Evolutionary conservation across 2,888 invertebrate genomes (phyloP).

Genomic region (Maniola hyperantus): DNA sequence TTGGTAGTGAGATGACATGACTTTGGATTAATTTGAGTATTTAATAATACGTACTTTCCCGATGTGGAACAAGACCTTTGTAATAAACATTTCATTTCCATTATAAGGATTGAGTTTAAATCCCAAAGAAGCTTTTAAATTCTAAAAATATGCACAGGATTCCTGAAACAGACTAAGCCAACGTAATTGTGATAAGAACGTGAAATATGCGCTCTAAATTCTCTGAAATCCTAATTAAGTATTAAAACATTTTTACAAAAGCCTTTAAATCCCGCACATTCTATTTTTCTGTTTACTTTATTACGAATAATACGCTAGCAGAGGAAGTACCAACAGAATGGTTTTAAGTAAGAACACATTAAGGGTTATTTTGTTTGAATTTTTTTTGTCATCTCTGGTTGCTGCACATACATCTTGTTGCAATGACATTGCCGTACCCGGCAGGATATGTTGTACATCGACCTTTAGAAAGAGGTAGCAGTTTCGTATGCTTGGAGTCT

Average conservation of each 20-base stretch:
- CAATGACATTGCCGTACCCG: too few relatives aligned
- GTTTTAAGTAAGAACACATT: slow-evolving; percentile 2
- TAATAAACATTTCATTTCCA: neutral
- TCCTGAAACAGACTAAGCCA: slow-evolving; percentile 36
- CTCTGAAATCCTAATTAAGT: slow-evolving; percentile 42
- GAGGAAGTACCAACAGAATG: slow-evolving; percentile 3
- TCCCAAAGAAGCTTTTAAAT: slow-evolving; percentile 1
- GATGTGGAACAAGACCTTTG: neutral
- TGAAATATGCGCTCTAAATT: slow-evolving; percentile 40
- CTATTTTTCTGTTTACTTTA: slow-evolving; percentile 18
- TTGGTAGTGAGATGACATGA: too few relatives aligned
- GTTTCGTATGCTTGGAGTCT: too few relatives aligned
- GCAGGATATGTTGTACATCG: too few relatives aligned
- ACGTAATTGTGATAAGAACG: slow-evolving; percentile 40
- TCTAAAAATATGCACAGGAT: slow-evolving; percentile 12
- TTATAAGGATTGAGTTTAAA: neutral
- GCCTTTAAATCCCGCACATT: slow-evolving; percentile 21
- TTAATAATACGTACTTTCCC: neutral
- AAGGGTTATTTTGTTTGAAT: neutral
- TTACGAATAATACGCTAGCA: slow-evolving; percentile 1
- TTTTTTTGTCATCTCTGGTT: neutral
- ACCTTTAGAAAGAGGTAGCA: too few relatives aligned
- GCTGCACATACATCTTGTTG: neutral
- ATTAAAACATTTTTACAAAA: slow-evolving; percentile 41
- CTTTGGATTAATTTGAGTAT: too few relatives aligned